phyloP scores from a whole-genome alignment of 2,113 vertebrate species.

The Psilopsiagon aurifrons region DNA sequence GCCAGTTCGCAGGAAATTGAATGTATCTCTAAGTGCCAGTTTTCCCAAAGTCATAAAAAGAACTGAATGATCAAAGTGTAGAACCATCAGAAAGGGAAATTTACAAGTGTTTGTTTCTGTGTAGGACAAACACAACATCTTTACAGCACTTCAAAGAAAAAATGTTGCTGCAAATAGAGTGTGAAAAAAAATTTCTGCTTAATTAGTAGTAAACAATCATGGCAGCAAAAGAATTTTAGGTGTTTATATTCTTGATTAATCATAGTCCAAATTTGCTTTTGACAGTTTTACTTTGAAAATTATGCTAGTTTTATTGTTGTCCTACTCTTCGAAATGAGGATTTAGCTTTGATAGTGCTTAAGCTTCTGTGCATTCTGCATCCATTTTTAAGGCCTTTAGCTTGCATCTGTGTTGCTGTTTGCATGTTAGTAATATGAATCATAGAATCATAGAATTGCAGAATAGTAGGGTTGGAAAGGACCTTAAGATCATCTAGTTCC shows the following conservation, averaged over 20 bases:
- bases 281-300: slow-evolving; percentile 7
- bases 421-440: neutral
- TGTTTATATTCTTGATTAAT: slow-evolving; percentile 38
- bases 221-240: slow-evolving; percentile 43
- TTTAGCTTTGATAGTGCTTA: neutral
- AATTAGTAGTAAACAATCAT: slow-evolving; percentile 65
- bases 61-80: slow-evolving; percentile 55
- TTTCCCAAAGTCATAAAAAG: slow-evolving; percentile 44
- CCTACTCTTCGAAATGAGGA: neutral
- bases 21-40: neutral
- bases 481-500: too few relatives aligned
- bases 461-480: too few relatives aligned
- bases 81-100: slow-evolving; percentile 59
- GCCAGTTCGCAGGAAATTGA: neutral
- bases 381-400: neutral
- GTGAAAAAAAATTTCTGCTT: slow-evolving; percentile 57
- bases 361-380: neutral
- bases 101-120: slow-evolving; percentile 58
- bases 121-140: slow-evolving; percentile 54
- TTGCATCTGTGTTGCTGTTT: neutral
- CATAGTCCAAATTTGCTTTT: slow-evolving; percentile 2
- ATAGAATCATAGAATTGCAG: too few relatives aligned
- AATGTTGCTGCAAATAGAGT: slow-evolving; percentile 66
- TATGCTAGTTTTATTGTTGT: neutral
- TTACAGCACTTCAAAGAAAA: slow-evolving; percentile 65